These are phyloP conservation scores for Climacteris rufus DNA, from an alignment of 2,113 vertebrate genomes.

Conservation along the genomic window DNA sequence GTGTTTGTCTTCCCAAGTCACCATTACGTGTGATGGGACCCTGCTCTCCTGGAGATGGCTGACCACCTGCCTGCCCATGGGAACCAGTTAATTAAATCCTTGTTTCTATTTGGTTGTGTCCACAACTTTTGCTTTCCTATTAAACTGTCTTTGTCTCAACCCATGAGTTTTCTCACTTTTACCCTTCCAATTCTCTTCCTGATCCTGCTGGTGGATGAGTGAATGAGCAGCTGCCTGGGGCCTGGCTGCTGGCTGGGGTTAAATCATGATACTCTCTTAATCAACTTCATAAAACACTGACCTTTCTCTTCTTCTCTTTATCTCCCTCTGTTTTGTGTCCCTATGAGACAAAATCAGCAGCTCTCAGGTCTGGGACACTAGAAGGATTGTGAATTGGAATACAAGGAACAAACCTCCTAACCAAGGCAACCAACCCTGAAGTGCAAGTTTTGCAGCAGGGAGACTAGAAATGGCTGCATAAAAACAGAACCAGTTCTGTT, in stretches of 20 bases:
- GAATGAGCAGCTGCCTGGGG: accelerated
- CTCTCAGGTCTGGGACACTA: not conserved
- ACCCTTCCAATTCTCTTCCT: not conserved
- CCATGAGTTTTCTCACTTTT: not conserved
- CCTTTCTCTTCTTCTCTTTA: not conserved
- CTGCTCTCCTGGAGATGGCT: not conserved
- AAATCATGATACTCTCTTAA: not conserved
- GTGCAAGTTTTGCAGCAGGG: not conserved
- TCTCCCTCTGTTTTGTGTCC: not conserved
- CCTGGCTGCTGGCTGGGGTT: not conserved
- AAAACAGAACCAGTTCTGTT: not conserved
- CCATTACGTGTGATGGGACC: accelerated
- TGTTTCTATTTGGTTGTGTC: not conserved
- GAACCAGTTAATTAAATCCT: not conserved
- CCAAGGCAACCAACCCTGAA: not conserved
- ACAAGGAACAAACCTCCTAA: not conserved
- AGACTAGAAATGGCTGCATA: not conserved
- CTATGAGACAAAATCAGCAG: not conserved
- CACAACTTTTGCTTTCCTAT: not conserved
- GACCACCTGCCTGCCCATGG: not conserved
- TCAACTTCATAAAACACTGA: not conserved
- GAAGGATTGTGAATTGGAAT: not conserved
- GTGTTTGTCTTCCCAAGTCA: not conserved
- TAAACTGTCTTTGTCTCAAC: not conserved
- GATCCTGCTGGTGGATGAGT: not conserved